Evolutionary conservation across 2,113 vertebrate genomes (phyloP), one percentile per base, ranked within the genome.

Genomic region (Corythornis vintsioides): DNA sequence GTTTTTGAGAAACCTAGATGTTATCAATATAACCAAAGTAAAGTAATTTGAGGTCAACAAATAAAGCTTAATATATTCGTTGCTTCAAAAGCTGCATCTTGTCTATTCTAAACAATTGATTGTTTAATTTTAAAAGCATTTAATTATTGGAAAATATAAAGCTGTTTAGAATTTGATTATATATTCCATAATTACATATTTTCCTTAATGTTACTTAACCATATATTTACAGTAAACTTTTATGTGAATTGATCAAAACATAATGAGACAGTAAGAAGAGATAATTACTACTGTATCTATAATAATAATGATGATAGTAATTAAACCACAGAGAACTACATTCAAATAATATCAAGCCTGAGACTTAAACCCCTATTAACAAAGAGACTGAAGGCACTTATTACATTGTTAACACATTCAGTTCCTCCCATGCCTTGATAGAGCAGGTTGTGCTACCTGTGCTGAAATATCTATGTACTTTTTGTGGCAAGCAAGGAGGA

Each of bases 191-290:
- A 98, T 97, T 96, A 97, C 61, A 97, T 96, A 97, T 97, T 98
- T 98, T 97, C 96, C 97, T 95, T 94, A 97, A 97, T 92, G 97
- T 96, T 98, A 97, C 93, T 94, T 97, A 98, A 97, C 97, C 97
- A 96, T 96, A 95, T 97, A 98, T 98, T 98, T 98, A 97, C 93
- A 97, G 97, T 97, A 98, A 98, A 98, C 94, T 97, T 98, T 97
- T 97, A 97, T 95, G 96, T 96, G 97, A 97, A 97, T 97, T 97
- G 94, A 98, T 98, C 97, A 97, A 98, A 98, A 97, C 96, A 96
- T 96, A 97, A 98, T 97, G 96, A 98, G 97, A 97, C 94, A 96
- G 96, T 96, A 95, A 96, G 92, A 97, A 98, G 90, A 97, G 96
- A 97, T 98, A 98, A 98, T 98, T 98, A 94, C 95, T 86, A 95